These are phyloP conservation scores for Sebastes aleutianus DNA, from an alignment of 2,797 vertebrate genomes.

Conservation along the genomic window DNA sequence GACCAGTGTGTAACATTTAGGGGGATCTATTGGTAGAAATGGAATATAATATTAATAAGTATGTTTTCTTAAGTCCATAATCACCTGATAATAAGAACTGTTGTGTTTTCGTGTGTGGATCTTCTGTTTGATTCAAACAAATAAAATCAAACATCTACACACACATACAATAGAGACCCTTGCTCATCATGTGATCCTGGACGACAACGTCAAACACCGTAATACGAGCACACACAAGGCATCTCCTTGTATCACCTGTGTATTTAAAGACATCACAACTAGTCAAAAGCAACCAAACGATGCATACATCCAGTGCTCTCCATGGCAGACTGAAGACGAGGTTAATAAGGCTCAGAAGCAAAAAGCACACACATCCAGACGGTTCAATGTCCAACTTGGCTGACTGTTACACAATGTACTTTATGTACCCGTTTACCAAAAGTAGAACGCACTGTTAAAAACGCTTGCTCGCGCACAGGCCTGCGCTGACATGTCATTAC, in stretches of 20 bases:
- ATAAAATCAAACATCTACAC: not conserved
- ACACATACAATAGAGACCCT: not conserved
- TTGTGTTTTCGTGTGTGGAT: too few species aligned
- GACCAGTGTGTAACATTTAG: too few species aligned
- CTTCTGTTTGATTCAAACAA: not conserved
- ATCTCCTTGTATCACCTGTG: not conserved
- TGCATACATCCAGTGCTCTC: not conserved
- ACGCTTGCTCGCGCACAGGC: not conserved
- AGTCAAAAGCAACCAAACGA: conserved; percentile 5
- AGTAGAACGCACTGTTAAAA: conserved; percentile 16
- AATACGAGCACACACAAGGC: not conserved
- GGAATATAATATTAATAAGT: too few species aligned
- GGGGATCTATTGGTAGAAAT: too few species aligned
- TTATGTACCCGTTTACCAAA: not conserved
- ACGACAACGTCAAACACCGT: not conserved
- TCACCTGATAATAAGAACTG: too few species aligned
- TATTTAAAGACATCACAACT: not conserved
- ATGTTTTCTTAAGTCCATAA: too few species aligned
- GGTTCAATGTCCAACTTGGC: not conserved
- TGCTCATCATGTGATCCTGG: not conserved
- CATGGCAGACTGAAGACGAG: not conserved
- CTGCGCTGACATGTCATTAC: not conserved
- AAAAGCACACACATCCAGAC: not conserved
- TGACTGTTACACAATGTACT: not conserved
- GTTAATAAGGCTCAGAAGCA: conserved; percentile 4